Evolutionary conservation across 2,888 invertebrate genomes (phyloP).

Genomic region (Euclidia mi): DNA sequence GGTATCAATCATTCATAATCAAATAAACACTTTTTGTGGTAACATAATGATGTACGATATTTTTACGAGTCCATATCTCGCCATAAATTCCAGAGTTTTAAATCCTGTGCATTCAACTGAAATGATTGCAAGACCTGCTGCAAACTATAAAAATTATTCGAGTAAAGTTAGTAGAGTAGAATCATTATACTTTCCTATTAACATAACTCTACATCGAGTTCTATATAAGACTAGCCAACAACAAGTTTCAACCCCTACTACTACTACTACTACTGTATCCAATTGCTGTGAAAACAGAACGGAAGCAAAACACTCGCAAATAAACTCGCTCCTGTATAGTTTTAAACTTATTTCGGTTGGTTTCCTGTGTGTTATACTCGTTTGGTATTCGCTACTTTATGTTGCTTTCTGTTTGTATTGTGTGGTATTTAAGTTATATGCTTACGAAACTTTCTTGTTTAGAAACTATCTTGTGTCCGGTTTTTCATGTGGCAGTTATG

Average conservation of each 20-base stretch:
- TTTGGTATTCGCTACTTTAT: background rate
- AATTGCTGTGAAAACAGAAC: conserved; percentile 8
- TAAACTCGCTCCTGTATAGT: conserved; percentile 7
- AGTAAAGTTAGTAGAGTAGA: no score
- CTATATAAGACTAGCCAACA: background rate
- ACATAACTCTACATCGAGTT: background rate
- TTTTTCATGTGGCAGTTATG: no score
- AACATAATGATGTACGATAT: no score
- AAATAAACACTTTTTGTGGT: no score
- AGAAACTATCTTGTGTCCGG: no score
- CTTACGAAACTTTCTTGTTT: no score
- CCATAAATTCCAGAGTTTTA: no score
- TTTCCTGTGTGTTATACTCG: conserved; percentile 1
- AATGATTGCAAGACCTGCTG: no score
- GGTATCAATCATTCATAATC: no score
- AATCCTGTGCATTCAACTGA: no score
- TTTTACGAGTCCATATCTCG: no score
- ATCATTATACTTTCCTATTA: background rate
- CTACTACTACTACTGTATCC: background rate
- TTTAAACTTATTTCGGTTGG: conserved; percentile 1
- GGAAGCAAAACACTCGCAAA: background rate
- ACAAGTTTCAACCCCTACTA: background rate
- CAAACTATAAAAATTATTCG: no score
- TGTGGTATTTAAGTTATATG: background rate
- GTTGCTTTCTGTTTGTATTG: background rate